Base-by-base conservation (phyloP, 2,797 vertebrate genomes). In the Amphiprion clarkii region DNA sequence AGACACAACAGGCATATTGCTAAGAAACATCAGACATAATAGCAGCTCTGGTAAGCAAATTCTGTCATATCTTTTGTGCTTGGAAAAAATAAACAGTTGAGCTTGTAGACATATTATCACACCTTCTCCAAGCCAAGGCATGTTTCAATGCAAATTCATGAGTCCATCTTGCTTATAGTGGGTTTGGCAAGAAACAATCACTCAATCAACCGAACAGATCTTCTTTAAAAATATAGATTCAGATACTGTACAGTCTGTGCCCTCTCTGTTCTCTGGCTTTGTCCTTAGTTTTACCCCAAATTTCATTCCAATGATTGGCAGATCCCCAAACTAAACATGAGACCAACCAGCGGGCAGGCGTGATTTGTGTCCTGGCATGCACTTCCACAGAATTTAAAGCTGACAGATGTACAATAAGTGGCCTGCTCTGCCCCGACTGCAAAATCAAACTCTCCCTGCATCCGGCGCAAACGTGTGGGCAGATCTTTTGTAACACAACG, bases 1-100 rank as follows among this genome's bases (percentile, higher is more conserved):
- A 84, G 74, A 85, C 67, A 61, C 67, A 71, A 57, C 53, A 73
- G 82, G 79, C 81, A 53, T 62, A 55, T 73, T 78, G 75, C 66
- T 71, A 74, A 64, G 71, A 59, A 73, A 78, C 27, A 59, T 78
- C 51, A 75, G 23, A 74, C 46, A 71, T 58, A 55, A 44, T 42
- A 71, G 56, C 57, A 33, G 66, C 58, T 79, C 56, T 40, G 56
- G 40, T 56, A 54, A 70, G 67, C 40, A 75, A 71, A 69, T 61
- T 61, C 67, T 72, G 52, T 78, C 67, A 49, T 23, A 31, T 40
- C 21, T 67, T 78, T 67, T 66, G 57, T 73, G 49, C 60, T 66
- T 36, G 19, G 31, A 71, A 74, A 84, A 56, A 82, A 83, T 48
- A 56, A 60, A 69, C 14, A 60, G 33, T 49, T 73, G n/a, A 74